phyloP scores from a whole-genome alignment of 2,888 invertebrate genomes.

The Mylabris sibirica region DNA sequence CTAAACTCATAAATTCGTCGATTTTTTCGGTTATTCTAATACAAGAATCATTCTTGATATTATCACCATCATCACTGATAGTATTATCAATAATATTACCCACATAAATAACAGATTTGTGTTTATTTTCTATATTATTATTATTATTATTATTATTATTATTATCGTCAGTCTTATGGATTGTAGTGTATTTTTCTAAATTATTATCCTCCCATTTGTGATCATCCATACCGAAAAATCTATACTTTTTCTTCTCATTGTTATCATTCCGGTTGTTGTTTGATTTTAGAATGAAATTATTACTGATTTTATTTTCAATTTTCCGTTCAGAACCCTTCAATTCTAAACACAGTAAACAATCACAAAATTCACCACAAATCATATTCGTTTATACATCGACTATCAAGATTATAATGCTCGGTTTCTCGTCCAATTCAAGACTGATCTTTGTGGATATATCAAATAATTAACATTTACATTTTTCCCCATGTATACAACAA shows the following conservation, averaged over 20 bases:
- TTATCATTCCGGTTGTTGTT: constrained; percentile 58
- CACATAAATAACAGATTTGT: constrained; percentile 59
- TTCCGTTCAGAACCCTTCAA: constrained; percentile 69
- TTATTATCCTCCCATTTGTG: constrained; percentile 43
- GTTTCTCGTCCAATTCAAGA: neutral
- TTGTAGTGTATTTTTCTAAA: constrained; percentile 57
- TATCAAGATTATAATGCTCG: no score
- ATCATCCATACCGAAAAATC: constrained; percentile 64
- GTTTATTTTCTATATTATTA: constrained; percentile 44
- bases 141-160: constrained; percentile 19
- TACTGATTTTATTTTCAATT: constrained; percentile 57
- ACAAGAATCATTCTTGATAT: constrained; percentile 32
- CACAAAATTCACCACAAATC: constrained; percentile 77
- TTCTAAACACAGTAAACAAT: constrained; percentile 79
- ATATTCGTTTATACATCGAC: constrained; percentile 53
- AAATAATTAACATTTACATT: neutral
- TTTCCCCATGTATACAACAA: neutral
- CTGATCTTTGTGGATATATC: neutral
- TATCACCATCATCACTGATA: constrained; percentile 27
- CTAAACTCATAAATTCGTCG: constrained; percentile 55
- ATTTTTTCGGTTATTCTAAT: constrained; percentile 54
- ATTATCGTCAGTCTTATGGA: constrained; percentile 21
- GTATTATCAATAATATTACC: constrained; percentile 40
- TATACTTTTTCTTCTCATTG: constrained; percentile 62
- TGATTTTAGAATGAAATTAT: constrained; percentile 66